phyloP scores from a whole-genome alignment of 2,888 invertebrate genomes.

The Agonopterix heracliana region DNA sequence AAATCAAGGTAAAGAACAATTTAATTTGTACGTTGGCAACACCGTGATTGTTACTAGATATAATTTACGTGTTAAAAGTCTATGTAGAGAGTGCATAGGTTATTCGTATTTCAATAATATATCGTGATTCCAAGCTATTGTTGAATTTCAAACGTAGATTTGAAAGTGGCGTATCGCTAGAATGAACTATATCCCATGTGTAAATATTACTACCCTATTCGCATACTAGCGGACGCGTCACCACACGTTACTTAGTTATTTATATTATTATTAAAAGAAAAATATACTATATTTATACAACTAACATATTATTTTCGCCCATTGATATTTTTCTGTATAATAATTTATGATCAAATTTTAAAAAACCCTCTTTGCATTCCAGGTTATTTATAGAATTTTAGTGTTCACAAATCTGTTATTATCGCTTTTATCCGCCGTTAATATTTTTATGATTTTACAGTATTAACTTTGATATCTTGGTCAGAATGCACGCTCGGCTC shows the following conservation, averaged over 20 bases:
- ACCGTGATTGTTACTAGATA: conserved; percentile 34
- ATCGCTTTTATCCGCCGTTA: background rate
- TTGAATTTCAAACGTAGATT: conserved; percentile 21
- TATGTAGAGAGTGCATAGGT: conserved; percentile 31
- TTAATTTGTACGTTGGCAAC: conserved; percentile 5
- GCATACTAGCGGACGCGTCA: conserved; percentile 3
- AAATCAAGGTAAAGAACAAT: background rate
- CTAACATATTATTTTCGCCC: conserved; percentile 42
- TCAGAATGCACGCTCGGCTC: conserved; percentile 7
- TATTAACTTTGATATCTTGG: conserved; percentile 20
- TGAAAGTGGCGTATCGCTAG: background rate
- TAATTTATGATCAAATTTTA: conserved; percentile 33
- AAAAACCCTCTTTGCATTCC: conserved; percentile 64
- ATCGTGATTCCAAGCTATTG: conserved; percentile 37
- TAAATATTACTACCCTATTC: conserved; percentile 1
- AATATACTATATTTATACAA: conserved; percentile 50
- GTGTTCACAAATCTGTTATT: conserved; percentile 6
- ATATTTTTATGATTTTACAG: conserved; percentile 5
- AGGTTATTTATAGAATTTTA: conserved; percentile 17
- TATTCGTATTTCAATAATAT: conserved; percentile 37
- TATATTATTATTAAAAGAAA: conserved; percentile 16
- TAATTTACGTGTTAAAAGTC: conserved; percentile 32
- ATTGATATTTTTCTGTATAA: conserved; percentile 36
- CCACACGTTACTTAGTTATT: conserved; percentile 17
- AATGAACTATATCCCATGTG: background rate